Percentiles rank a stretch among this genome's conserved stretches.
Evolutionary conservation across 2,888 invertebrate genomes (phyloP).

Genomic region (Acronicta leporina): DNA sequence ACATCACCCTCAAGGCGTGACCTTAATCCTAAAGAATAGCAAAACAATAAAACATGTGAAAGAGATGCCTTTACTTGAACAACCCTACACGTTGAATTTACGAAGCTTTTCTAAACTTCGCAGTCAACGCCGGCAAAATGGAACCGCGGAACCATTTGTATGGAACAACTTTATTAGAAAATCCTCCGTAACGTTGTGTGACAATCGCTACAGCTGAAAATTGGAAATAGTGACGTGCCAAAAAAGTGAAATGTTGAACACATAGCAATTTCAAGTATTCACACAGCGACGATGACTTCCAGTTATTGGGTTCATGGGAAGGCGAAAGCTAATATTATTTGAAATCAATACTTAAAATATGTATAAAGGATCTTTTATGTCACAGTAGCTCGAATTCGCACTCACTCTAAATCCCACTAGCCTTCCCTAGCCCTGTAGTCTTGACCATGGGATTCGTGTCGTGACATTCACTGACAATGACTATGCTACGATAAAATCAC

Average conservation of each 20-base stretch:
- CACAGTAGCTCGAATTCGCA: too few species aligned
- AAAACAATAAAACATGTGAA: conserved; percentile 31
- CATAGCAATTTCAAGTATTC: conserved; percentile 26
- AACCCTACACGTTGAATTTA: conserved; percentile 34
- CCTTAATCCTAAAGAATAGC: conserved; percentile 14
- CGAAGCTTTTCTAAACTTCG: conserved; percentile 23
- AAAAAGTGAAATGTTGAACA: conserved; percentile 49
- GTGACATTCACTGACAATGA: too few species aligned
- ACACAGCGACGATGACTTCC: conserved; percentile 3
- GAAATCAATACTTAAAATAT: too few species aligned
- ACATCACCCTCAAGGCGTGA: conserved; percentile 9
- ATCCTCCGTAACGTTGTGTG: conserved; percentile 50
- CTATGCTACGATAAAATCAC: too few species aligned
- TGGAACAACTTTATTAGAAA: conserved; percentile 60
- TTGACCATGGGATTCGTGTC: too few species aligned
- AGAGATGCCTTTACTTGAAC: conserved; percentile 23
- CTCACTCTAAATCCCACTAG: too few species aligned
- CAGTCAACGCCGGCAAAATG: conserved; percentile 44
- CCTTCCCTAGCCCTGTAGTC: too few species aligned
- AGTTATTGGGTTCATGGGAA: background rate
- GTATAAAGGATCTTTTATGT: too few species aligned
- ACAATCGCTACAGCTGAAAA: conserved; percentile 60
- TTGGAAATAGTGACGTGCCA: conserved; percentile 66
- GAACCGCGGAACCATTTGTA: conserved; percentile 53
- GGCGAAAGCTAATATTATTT: background rate